Evolutionary conservation across 2,888 invertebrate species (phyloP).

Genomic region (Drepanosiphum platanoidis): DNA sequence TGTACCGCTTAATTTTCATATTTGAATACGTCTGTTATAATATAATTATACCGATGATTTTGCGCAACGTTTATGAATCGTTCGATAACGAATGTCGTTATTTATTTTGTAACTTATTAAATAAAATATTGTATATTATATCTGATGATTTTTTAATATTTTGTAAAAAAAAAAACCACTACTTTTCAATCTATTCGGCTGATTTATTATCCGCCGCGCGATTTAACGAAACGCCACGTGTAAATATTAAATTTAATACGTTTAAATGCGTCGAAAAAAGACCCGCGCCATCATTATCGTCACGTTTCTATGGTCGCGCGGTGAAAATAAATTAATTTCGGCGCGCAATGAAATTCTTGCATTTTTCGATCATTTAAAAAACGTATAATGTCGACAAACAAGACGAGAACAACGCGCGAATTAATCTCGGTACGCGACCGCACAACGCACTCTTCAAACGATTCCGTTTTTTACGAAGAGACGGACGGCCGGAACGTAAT

Average conservation of each 20-base stretch:
- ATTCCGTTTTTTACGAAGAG: not conserved
- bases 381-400: not conserved
- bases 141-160: not conserved
- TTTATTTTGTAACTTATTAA: not conserved
- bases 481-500: not conserved
- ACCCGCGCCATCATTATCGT: not conserved
- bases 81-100: not conserved
- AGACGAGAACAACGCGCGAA: not conserved
- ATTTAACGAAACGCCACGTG: slow-evolving; percentile 2
- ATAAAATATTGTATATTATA: too few relatives aligned
- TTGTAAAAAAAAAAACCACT: not conserved
- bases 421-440: not conserved
- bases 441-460: too few relatives aligned
- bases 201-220: not conserved
- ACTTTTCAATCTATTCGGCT: not conserved
- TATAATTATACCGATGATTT: not conserved
- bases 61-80: not conserved
- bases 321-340: not conserved
- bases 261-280: not conserved
- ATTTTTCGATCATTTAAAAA: slow-evolving; percentile 1
- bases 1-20: not conserved
- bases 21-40: not conserved
- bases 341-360: not conserved
- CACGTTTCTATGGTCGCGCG: not conserved
- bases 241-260: not conserved